Percentiles rank a stretch among this genome's conserved stretches.
Evolutionary conservation across 2,797 vertebrate genomes (phyloP).

Genomic region (Tamandua tetradactyla): DNA sequence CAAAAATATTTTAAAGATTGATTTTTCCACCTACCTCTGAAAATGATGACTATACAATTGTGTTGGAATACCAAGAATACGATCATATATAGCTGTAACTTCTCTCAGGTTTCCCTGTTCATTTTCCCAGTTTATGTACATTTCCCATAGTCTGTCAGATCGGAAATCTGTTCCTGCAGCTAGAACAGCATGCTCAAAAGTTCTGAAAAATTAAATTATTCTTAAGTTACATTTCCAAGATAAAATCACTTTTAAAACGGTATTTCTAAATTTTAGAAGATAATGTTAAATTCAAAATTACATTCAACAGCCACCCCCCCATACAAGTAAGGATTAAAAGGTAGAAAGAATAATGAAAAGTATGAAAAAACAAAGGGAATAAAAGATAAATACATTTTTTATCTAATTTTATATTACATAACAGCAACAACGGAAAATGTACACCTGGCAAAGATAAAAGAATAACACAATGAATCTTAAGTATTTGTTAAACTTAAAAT

Average conservation of each 20-base stretch:
- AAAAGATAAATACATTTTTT: neutral
- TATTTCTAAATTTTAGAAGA: constrained; percentile 22
- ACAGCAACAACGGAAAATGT: neutral
- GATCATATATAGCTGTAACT: constrained; percentile 96
- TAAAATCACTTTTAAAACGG: constrained; percentile 34
- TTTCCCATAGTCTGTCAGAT: constrained; percentile 98
- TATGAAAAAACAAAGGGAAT: neutral
- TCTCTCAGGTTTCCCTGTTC: constrained; percentile 93
- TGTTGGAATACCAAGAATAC: constrained; percentile 95
- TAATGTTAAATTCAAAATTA: constrained; percentile 49
- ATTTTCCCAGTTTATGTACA: constrained; percentile 96
- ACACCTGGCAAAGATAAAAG: neutral
- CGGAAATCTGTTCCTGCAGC: constrained; percentile 98
- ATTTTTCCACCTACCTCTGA: constrained; percentile 90
- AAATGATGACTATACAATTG: constrained; percentile 98
- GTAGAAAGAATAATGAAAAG: constrained; percentile 11
- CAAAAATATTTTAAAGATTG: neutral
- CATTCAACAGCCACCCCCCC: neutral
- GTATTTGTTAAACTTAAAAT: constrained; percentile 25
- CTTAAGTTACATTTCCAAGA: constrained; percentile 53
- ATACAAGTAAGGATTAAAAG: constrained; percentile 29
- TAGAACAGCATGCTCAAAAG: constrained; percentile 95
- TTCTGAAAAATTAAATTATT: constrained; percentile 86
- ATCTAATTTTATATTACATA: neutral
- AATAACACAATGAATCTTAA: neutral